Conservation (phyloP, 2,888 invertebrate species). For the Endotricha flammealis region DNA sequence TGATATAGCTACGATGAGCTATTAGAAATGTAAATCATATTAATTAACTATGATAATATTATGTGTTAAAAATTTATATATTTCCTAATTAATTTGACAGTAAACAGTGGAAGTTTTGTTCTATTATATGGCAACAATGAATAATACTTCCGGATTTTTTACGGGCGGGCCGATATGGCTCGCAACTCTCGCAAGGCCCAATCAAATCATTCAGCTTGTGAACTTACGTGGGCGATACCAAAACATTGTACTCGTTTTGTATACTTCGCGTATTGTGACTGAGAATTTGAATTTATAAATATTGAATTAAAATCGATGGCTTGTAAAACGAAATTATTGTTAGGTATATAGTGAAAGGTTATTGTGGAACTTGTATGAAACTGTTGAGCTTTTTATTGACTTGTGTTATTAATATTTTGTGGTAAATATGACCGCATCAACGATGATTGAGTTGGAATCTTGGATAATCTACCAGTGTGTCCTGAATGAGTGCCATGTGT, state of each 20-base stretch:
- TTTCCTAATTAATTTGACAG: no score
- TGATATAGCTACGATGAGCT: no score
- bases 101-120: no score
- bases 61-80: no score
- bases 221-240: constrained; percentile 48
- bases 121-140: constrained; percentile 18
- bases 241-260: constrained; percentile 42
- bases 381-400: constrained; percentile 33
- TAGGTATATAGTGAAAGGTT: constrained; percentile 31
- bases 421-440: constrained; percentile 70
- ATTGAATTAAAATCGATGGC: constrained; percentile 43
- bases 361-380: constrained; percentile 27
- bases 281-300: constrained; percentile 32
- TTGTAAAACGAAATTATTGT: constrained; percentile 20
- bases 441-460: constrained; percentile 82
- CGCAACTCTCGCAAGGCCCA: constrained; percentile 31
- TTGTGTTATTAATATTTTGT: constrained; percentile 33
- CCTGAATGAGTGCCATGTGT: constrained; percentile 81
- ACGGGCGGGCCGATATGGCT: constrained; percentile 39
- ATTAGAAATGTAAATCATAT: no score
- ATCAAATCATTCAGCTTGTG: constrained; percentile 54
- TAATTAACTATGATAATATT: no score
- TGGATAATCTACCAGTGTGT: constrained; percentile 85
- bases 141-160: constrained; percentile 38
- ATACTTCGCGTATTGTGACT: constrained; percentile 46